Evolutionary conservation across 2,797 vertebrate species (phyloP).

Genomic region (Halcyon badia): DNA sequence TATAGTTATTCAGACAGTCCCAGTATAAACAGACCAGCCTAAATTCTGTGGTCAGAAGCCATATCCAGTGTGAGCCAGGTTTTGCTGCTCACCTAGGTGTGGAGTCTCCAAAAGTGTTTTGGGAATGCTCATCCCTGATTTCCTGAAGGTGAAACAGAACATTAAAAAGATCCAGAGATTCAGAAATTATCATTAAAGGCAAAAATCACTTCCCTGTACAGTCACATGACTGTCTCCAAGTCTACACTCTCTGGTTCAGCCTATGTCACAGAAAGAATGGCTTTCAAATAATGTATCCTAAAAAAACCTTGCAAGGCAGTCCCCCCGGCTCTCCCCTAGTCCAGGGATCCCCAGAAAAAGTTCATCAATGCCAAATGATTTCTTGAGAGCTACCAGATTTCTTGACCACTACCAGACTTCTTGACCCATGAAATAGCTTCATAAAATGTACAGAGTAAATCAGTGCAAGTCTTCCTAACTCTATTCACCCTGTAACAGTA

Average conservation of each 20-base stretch:
- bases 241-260: neutral
- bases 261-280: neutral
- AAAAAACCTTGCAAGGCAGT: neutral
- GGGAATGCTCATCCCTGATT: accelerated
- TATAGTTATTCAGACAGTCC: neutral
- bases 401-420: neutral
- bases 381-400: neutral
- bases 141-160: neutral
- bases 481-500: slow-evolving; percentile 11
- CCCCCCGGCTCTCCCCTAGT: neutral
- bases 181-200: neutral
- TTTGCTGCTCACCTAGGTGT: neutral
- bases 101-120: neutral
- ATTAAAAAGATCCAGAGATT: neutral
- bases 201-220: neutral
- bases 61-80: neutral
- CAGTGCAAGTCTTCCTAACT: neutral
- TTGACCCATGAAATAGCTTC: neutral
- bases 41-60: neutral
- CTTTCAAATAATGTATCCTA: neutral
- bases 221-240: neutral
- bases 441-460: neutral
- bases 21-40: neutral
- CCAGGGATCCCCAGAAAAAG: neutral
- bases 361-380: neutral